Conservation (phyloP, 2,888 invertebrate genomes). For the Tetranychus piercei region DNA sequence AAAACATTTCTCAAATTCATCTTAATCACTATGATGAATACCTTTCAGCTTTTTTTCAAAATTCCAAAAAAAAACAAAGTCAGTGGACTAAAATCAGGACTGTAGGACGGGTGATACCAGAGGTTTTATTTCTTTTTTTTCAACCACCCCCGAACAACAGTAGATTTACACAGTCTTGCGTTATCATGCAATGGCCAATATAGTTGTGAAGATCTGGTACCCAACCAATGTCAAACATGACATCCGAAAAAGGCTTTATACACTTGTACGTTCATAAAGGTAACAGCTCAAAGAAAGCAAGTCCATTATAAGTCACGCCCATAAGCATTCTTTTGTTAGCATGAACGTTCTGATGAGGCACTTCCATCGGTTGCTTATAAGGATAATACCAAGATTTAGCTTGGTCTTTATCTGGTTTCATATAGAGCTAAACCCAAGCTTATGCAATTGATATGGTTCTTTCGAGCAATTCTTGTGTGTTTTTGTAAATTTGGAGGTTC, state of each 20-base stretch:
- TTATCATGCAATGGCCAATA: no score
- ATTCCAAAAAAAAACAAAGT: no score
- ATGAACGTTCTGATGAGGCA: background rate
- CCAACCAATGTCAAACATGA: no score
- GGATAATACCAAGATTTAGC: background rate
- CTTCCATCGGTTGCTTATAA: background rate
- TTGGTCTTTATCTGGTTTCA: background rate
- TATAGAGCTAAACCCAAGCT: conserved; percentile 2
- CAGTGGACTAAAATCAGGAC: no score
- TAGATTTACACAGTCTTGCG: no score
- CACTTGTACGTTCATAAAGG: background rate
- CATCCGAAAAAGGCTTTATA: background rate
- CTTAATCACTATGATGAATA: no score
- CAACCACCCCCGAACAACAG: no score
- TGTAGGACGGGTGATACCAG: no score
- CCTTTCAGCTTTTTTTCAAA: no score
- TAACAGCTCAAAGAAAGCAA: background rate
- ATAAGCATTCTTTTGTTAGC: background rate
- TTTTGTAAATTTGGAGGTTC: background rate
- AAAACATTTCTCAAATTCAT: no score
- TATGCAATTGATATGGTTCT: background rate
- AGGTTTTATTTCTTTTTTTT: no score
- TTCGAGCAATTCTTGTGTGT: background rate
- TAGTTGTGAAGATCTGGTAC: no score
- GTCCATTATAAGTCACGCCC: background rate